Base-by-base conservation (phyloP, 2,113 vertebrate species). In the Brienomyrus brachyistius region DNA sequence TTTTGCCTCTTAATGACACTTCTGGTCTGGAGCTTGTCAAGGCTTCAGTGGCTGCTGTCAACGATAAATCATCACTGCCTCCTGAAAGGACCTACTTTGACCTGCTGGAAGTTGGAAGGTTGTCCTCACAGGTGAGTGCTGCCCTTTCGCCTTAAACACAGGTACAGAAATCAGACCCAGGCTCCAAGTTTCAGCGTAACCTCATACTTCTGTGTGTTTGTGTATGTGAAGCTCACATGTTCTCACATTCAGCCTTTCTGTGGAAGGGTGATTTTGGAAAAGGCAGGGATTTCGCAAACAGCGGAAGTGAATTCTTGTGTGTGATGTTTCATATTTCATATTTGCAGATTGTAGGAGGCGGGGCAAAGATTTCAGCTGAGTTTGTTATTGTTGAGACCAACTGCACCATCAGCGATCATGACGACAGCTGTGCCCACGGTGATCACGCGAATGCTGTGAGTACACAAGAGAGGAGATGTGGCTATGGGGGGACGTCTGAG, bases 1-100 rank as follows among this genome's bases (percentile, higher is more conserved):
- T 96, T 6, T 80, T 95, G 31, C 93, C 94, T 9, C 90, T 96
- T 2, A 96, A 96, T 50, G 45, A 95, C 90, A 96, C 94, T 0
- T 6, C 1, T 5, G 95, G 89, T 0, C 91, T 94, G 91, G 90
- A 93, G 66, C 91, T 96, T 87, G 93, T 96, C 50, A 87, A 84
- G 1, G 51, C 52, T 7, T 95, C 95, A 70, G 91, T 96, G 90
- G 91, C 8, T 7, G 84, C 83, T 21, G 93, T 95, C 70, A 96
- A 96, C 91, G 93, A 93, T 50, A 54, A 51, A 2, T 92, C 86
- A 0, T 74, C 35, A 23, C 91, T 93, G 1, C 0, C 6, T 0
- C 89, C 82, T 2, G 80, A 90, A 7, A 35, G 35, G 4, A 47
- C 27, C 23, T 45, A 88, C 0, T 96, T 93, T 59, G 21, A 62